Base-by-base conservation (phyloP, 2,888 invertebrate species). In the Flabesymbios commensalis region DNA sequence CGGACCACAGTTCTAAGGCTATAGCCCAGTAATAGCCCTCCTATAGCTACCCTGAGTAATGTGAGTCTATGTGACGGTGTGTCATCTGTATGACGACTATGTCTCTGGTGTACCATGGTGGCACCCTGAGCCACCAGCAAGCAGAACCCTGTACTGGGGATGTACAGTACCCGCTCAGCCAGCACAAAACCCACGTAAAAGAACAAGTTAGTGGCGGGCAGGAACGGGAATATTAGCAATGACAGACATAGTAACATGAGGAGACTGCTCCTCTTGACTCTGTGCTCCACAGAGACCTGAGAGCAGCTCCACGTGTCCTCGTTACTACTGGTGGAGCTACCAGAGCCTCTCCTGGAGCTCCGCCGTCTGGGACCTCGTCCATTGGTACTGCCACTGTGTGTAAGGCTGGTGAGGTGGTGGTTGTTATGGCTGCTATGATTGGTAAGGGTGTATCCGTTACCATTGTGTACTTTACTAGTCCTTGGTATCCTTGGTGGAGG, bases 141-240 rank as follows among this genome's bases (percentile, higher is more conserved):
- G 84, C 95, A 96, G 84, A 91, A 92, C 57, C 96, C 97, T 78
- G 96, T 92, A 85, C 94, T 95, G 54, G 97, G 96, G 83, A 97
- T 88, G 85, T 97, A 98, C 69, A 98, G 87, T 70, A 97, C 90
- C 69, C 97, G 88, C 85, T 98, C 98, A 63, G 97, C 98, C 59
- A 97, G 91, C 72, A 98, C 97, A 84, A 98, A 98, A 53, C 98
- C 98, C 64, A 98, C 97, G 84, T 97, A 96, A 86, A 96, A 95
- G 84, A 97, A 90, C 74, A 96, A 85, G 87, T 98, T 98, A 75
- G 93, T 91, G 67, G 97, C 96, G 68, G 96, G 97, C 78, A 97
- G 87, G 85, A 96, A 97, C 65, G 97, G 95, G 73, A 97, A 86
- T 71, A 91, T 88, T 79, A 95, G 87, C 78, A 97, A 88, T 82